These are phyloP conservation scores for Folsomia candida DNA, from an alignment of 2,888 invertebrate species.

Conservation along the genomic window DNA sequence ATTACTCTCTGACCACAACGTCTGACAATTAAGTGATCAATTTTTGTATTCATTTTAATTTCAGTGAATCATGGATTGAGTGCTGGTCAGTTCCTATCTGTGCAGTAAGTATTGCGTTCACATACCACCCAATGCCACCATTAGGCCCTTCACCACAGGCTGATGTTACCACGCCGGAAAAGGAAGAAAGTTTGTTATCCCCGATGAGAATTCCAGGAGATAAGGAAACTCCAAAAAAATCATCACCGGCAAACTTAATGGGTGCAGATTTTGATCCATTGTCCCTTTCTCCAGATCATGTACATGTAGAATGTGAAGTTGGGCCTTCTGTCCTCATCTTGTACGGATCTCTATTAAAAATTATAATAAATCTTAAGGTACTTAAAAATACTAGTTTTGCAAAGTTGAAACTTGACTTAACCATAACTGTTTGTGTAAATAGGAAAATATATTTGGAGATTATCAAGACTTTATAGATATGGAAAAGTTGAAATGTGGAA, in stretches of 20 bases:
- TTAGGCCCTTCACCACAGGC: slow-evolving; percentile 84
- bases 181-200: slow-evolving; percentile 85
- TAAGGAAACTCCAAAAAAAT: slow-evolving; percentile 40
- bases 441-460: slow-evolving; percentile 96
- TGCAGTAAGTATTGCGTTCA: slow-evolving; percentile 83
- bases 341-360: slow-evolving; percentile 86
- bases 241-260: slow-evolving; percentile 21
- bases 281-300: slow-evolving; percentile 79
- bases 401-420: neutral
- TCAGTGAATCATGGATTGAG: slow-evolving; percentile 79
- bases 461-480: slow-evolving; percentile 92
- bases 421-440: slow-evolving; percentile 21
- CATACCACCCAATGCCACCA: slow-evolving; percentile 88
- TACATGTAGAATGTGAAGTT: slow-evolving; percentile 88
- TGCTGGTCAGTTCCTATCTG: slow-evolving; percentile 95
- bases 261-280: slow-evolving; percentile 74
- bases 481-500: slow-evolving; percentile 61
- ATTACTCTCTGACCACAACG: too few relatives aligned
- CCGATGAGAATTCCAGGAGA: slow-evolving; percentile 79
- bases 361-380: slow-evolving; percentile 81
- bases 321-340: slow-evolving; percentile 88
- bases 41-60: slow-evolving; percentile 3
- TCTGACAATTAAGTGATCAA: too few relatives aligned
- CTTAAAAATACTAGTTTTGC: neutral
- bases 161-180: slow-evolving; percentile 89